These are phyloP conservation scores for Brachyopa scutellaris DNA, from an alignment of 2,888 invertebrate genomes.

Conservation along the genomic window DNA sequence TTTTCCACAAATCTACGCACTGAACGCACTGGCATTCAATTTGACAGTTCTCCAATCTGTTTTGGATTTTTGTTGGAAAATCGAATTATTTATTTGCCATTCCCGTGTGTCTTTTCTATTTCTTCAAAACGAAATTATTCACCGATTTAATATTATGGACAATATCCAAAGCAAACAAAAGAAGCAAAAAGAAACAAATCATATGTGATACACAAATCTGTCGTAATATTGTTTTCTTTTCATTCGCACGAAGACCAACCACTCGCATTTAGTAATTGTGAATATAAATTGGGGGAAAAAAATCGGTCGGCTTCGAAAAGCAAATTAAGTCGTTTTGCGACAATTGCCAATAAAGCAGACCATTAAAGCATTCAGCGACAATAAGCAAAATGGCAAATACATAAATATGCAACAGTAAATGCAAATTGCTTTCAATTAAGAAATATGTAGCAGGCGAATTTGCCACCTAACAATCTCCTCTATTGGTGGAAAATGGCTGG, in stretches of 20 bases:
- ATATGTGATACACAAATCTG: conserved; percentile 2
- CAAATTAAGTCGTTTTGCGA: neutral
- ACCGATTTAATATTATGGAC: neutral
- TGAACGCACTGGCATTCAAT: neutral
- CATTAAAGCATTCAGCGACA: neutral
- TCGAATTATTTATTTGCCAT: conserved; percentile 12
- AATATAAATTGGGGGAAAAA: no score
- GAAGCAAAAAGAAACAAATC: no score
- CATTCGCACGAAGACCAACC: no score
- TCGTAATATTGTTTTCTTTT: conserved; percentile 21
- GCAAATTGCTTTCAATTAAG: conserved; percentile 3
- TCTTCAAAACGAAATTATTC: neutral
- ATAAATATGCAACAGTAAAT: conserved; percentile 2
- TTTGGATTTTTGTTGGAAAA: neutral
- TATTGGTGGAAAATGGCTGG: conserved; percentile 26
- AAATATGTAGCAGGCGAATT: neutral
- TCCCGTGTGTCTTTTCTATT: neutral
- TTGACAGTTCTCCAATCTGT: no score
- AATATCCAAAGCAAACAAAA: neutral
- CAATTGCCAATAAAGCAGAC: neutral
- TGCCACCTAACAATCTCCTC: conserved; percentile 1
- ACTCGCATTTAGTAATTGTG: no score
- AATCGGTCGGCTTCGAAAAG: neutral
- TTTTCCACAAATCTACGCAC: neutral
- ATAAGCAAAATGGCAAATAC: neutral